Conservation (phyloP, 2,888 invertebrate genomes). For the Pyrrhosoma nymphula region DNA sequence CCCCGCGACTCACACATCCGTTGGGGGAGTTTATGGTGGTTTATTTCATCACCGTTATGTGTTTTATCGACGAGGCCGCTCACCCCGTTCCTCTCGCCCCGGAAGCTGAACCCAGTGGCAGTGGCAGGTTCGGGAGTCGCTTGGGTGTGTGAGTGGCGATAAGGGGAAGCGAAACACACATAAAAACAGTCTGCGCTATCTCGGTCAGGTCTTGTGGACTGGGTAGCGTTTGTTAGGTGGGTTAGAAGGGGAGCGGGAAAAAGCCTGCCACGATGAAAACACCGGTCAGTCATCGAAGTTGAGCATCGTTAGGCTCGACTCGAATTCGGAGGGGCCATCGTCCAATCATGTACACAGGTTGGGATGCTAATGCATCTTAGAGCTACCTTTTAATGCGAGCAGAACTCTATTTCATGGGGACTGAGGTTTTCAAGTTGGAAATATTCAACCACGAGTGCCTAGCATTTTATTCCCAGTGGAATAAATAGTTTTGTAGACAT, state of each 20-base stretch:
- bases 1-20: not conserved
- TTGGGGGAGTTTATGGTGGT: not conserved
- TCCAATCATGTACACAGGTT: too few relatives aligned
- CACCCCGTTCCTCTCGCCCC: not conserved
- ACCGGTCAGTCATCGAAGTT: too few relatives aligned
- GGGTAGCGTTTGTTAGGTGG: not conserved
- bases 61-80: slow-evolving; percentile 6
- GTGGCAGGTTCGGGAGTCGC: not conserved
- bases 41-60: slow-evolving; percentile 4
- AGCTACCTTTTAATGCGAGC: too few relatives aligned
- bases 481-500: too few relatives aligned
- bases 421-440: too few relatives aligned
- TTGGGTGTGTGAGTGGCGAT: not conserved
- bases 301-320: too few relatives aligned
- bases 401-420: too few relatives aligned
- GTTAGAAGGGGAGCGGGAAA: not conserved
- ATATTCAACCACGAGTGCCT: too few relatives aligned
- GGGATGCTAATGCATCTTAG: too few relatives aligned
- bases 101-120: not conserved
- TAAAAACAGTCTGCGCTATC: not conserved
- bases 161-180: not conserved
- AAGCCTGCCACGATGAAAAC: not conserved
- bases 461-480: too few relatives aligned
- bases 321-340: too few relatives aligned
- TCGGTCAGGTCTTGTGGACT: not conserved